These are phyloP conservation scores for Corythoichthys haematopterus DNA, from an alignment of 2,113 vertebrate genomes.

Conservation along the genomic window DNA sequence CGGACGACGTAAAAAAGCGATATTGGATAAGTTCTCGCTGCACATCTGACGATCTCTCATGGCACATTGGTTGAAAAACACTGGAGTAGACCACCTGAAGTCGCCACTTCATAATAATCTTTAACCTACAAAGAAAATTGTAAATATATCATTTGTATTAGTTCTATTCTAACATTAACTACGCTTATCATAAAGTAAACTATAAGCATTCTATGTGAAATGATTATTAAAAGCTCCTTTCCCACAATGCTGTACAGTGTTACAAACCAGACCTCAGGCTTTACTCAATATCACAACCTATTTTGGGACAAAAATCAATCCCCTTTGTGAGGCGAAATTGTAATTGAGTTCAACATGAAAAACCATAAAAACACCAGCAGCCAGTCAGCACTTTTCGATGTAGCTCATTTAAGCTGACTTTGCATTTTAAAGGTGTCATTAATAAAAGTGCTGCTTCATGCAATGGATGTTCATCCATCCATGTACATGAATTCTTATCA, in stretches of 20 bases:
- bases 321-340: conserved; percentile 37
- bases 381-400: conserved; percentile 16
- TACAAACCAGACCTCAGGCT: conserved; percentile 41
- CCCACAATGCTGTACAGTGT: conserved; percentile 19
- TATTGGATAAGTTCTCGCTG: no score
- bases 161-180: no score
- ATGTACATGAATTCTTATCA: conserved; percentile 20
- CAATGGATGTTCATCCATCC: conserved; percentile 8
- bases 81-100: no score
- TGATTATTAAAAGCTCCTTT: conserved; percentile 8
- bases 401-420: conserved; percentile 26
- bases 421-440: conserved; percentile 12
- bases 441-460: conserved; percentile 15
- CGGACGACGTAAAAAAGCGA: no score
- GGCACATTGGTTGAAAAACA: no score
- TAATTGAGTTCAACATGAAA: conserved; percentile 25
- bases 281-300: conserved; percentile 43
- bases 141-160: no score
- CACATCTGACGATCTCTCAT: no score
- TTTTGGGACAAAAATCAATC: conserved; percentile 57
- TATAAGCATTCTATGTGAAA: no score
- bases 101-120: no score
- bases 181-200: no score
- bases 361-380: conserved; percentile 23
- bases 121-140: no score